Percentiles rank a stretch among this genome's conserved stretches.
Evolutionary conservation across 2,888 invertebrate genomes (phyloP).

Genomic region (Cheilosia vulpina): DNA sequence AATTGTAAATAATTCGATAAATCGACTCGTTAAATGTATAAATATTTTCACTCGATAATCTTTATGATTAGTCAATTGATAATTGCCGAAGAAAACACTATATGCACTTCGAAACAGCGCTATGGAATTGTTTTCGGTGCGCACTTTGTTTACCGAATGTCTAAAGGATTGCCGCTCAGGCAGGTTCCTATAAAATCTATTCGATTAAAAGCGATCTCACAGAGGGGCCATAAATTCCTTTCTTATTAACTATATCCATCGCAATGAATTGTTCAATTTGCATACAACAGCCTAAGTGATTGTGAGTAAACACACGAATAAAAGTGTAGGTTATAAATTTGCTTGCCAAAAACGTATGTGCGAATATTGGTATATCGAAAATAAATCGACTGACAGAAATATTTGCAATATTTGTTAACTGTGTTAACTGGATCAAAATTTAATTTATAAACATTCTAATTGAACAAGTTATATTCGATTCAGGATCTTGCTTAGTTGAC

Average conservation of each 20-base stretch:
- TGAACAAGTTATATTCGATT: too few species aligned
- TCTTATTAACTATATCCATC: constrained; percentile 26
- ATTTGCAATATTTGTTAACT: background rate
- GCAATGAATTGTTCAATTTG: constrained; percentile 12
- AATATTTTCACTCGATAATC: constrained; percentile 61
- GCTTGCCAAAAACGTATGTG: background rate
- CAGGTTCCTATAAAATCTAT: background rate
- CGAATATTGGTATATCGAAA: background rate
- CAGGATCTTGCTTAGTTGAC: too few species aligned
- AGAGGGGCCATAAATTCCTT: constrained; percentile 25
- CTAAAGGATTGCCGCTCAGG: background rate
- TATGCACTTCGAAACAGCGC: background rate
- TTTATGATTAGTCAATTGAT: constrained; percentile 56
- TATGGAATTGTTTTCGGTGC: background rate
- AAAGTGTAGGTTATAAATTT: background rate
- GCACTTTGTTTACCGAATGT: background rate
- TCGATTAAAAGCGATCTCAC: constrained; percentile 8
- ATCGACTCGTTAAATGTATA: constrained; percentile 69
- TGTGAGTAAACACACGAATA: background rate
- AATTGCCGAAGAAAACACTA: constrained; percentile 24
- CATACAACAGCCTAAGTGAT: background rate
- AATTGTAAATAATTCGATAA: constrained; percentile 51
- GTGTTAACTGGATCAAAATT: background rate
- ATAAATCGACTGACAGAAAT: background rate
- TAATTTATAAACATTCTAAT: background rate